Evolutionary conservation across 2,888 invertebrate genomes (phyloP), one percentile per base, ranked within the genome.

Genomic region (Lithophane ornitopus): DNA sequence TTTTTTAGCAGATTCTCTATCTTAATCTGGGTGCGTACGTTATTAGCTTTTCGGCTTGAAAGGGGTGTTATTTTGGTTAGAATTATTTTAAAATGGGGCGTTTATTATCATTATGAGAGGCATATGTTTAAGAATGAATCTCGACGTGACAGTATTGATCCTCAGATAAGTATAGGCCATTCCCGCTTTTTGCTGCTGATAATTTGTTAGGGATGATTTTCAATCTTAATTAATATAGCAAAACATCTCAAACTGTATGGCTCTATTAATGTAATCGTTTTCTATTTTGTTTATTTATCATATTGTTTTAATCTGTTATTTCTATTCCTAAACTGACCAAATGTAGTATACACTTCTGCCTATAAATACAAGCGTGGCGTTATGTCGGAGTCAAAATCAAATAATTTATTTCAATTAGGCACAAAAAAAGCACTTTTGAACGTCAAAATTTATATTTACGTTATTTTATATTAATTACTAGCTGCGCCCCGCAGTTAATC

Each of bases 71-170:
- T 52, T 62, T 63, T 12, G 26, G 56, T 71, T 44, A 14, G 16
- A 77, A 63, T 77, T 46, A 78, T 77, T 78, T 26, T 22, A 78
- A 76, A 78, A 78, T 56, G 19, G 54, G 54, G n/a, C 22, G 76
- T 78, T 62, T 62, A 70, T 70, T 77, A 78, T 62, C 56, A 70
- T 70, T 77, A 78, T 46, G 44, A 41, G 28, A 62, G n/a, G 46
- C n/a, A 11, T 41, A 41, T 28, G 46, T 61, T 52, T 70, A 54
- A 62, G 28, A 70, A 46, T 41, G 11, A 46, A 78, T 76, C 22
- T 62, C 39, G 34, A n/a, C 54, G 28, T 62, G 28, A 62, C n/a
- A 44, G 19, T 62, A 16, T 76, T 76, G 52, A 54, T 39, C 46
- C 14, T 61, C n/a, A 11, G 59, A 54, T 61, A 39, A 28, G n/a